Conservation (phyloP, 2,113 vertebrate genomes). For the Melanocharis versteri region DNA sequence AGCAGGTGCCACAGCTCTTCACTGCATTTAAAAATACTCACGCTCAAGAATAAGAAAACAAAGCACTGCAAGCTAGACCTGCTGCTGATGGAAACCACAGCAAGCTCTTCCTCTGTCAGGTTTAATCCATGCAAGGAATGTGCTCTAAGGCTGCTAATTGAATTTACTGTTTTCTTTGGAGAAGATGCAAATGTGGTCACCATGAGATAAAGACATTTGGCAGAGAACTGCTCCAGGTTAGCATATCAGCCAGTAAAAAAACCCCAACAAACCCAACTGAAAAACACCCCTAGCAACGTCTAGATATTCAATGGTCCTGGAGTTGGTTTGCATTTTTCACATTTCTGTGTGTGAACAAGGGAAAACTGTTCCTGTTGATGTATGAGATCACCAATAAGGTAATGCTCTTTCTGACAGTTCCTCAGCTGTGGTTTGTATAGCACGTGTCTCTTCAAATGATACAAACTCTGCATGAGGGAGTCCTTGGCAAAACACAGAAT, state of each 20-base stretch:
- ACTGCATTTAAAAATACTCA: not conserved
- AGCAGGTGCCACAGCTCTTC: not conserved
- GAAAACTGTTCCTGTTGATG: not conserved
- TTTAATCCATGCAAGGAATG: not conserved
- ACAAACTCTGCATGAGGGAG: not conserved
- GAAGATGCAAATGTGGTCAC: not conserved
- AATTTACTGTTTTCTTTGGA: not conserved
- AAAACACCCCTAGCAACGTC: not conserved
- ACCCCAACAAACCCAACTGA: not conserved
- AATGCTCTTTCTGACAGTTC: not conserved
- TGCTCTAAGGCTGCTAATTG: not conserved
- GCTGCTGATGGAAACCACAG: not conserved
- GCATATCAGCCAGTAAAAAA: not conserved
- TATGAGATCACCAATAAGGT: not conserved
- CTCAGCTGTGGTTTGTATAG: not conserved
- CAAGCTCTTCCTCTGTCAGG: not conserved
- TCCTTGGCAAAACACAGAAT: not conserved
- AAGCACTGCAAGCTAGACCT: not conserved
- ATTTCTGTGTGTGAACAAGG: not conserved
- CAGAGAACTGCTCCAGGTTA: not conserved
- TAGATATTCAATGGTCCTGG: not conserved
- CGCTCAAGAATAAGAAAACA: not conserved
- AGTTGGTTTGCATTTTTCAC: not conserved
- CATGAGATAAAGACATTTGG: not conserved
- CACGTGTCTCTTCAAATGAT: fast-evolving